Evolutionary conservation across 2,888 invertebrate genomes (phyloP), one percentile per base, ranked within the genome.

Genomic region (Reticulitermes lucifugus): DNA sequence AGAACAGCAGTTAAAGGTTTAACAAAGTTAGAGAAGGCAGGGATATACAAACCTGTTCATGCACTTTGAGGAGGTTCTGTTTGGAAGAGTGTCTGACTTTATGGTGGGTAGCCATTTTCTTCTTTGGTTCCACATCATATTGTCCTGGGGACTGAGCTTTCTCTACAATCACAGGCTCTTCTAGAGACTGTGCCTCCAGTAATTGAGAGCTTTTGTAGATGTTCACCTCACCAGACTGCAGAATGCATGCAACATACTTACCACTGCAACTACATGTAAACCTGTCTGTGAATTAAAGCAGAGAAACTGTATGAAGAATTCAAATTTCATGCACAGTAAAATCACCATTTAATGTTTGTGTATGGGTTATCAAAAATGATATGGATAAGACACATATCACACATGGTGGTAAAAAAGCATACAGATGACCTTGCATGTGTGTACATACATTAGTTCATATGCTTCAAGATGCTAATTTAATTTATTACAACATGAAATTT

Each of bases 171-270:
- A 85, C 10, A 9, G 84, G 41, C n/a, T 79, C 60, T 77, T n/a
- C 60, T 9, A 86, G 51, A 87, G 43, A 86, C 86, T 77, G 84
- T 88, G 84, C 83, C 89, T 86, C 87, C 88, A 90, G 83, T 88
- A 89, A 55, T 84, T 89, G 3, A 92, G 90, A 89, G 90, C 91
- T 83, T 87, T 91, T 92, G 88, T 93, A 94, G 87, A 94, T 91
- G 88, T 93, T 93, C 3, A 94, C 91, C 90, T 93, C 93, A 29
- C 94, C 94, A 51, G 92, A 90, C 88, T 92, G 92, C 83, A 93
- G 90, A 86, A 94, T 91, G 87, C 93, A 93, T 0, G 93, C 91
- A 84, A 95, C 91, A 88, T 93, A 94, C 90, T 92, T 93, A 4
- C 94, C 94, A 83, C 92, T 92, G 0, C 91, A 89, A 83, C 94